Evolutionary conservation across 2,113 vertebrate species (phyloP).

Genomic region (Austrofundulus limnaeus): DNA sequence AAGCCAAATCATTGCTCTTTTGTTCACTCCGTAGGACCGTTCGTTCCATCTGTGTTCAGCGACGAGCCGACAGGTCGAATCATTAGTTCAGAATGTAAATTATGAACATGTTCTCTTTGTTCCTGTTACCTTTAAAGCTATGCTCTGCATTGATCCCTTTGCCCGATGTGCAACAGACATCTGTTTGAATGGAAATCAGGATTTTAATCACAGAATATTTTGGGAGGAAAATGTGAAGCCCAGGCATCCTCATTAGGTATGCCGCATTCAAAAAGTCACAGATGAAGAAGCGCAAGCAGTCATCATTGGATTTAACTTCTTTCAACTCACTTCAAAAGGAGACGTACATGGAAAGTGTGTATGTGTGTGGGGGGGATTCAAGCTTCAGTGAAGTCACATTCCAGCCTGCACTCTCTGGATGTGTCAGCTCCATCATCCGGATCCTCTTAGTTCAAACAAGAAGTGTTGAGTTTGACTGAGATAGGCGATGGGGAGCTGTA

Average conservation of each 20-base stretch:
- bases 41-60: constrained; percentile 10
- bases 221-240: constrained; percentile 21
- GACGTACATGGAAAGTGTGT: constrained; percentile 39
- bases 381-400: constrained; percentile 53
- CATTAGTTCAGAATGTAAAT: constrained; percentile 8
- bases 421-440: constrained; percentile 57
- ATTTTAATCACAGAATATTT: constrained; percentile 11
- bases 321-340: constrained; percentile 64
- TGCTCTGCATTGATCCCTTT: neutral
- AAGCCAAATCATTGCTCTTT: constrained; percentile 19
- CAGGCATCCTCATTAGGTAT: constrained; percentile 41
- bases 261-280: constrained; percentile 24
- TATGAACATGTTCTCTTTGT: neutral
- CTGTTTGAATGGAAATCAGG: neutral
- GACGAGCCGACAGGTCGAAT: constrained; percentile 6
- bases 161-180: neutral
- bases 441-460: constrained; percentile 56
- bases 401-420: constrained; percentile 40
- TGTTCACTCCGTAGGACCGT: constrained; percentile 2
- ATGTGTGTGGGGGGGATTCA: constrained; percentile 30
- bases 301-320: constrained; percentile 49
- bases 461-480: constrained; percentile 44
- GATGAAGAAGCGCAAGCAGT: constrained; percentile 29
- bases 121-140: constrained; percentile 1
- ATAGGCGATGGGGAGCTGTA: constrained; percentile 29